Percentiles rank a stretch among this genome's conserved stretches.
These are phyloP conservation scores for Gavialis gangeticus DNA, from an alignment of 2,113 vertebrate genomes.

Conservation along the genomic window DNA sequence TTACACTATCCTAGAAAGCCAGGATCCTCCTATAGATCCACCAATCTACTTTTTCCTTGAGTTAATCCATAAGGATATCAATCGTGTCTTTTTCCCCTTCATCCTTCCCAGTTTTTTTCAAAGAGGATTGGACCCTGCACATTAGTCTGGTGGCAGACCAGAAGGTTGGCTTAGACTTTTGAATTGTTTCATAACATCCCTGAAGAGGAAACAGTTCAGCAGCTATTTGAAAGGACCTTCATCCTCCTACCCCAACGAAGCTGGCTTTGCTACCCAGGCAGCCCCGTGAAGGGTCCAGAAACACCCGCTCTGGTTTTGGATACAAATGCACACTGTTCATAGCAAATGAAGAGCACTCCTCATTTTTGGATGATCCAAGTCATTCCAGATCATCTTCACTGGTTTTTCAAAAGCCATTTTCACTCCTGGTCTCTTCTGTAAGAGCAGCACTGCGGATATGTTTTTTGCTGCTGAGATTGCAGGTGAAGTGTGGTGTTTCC, in stretches of 20 bases:
- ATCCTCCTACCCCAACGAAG: too few relatives aligned
- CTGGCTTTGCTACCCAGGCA: background rate
- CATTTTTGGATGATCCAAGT: background rate
- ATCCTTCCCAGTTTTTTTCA: too few relatives aligned
- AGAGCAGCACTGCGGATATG: background rate
- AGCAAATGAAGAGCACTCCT: rapidly evolving
- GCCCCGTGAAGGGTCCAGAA: background rate
- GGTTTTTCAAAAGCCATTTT: background rate
- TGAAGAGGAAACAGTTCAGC: background rate
- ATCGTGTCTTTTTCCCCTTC: too few relatives aligned
- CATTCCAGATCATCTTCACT: background rate
- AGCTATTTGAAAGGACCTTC: background rate
- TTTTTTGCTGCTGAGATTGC: background rate
- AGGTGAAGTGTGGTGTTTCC: background rate
- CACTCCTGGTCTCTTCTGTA: background rate
- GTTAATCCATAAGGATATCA: background rate
- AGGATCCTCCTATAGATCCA: background rate
- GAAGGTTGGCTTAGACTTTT: background rate
- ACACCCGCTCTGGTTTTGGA: background rate
- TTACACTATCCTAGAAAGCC: background rate
- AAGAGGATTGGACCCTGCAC: background rate
- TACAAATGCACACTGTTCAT: background rate
- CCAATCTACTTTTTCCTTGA: background rate
- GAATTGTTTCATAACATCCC: background rate
- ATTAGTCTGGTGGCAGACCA: too few relatives aligned